phyloP scores from a whole-genome alignment of 2,888 invertebrate genomes.

The Eristalinus sepulchralis region DNA sequence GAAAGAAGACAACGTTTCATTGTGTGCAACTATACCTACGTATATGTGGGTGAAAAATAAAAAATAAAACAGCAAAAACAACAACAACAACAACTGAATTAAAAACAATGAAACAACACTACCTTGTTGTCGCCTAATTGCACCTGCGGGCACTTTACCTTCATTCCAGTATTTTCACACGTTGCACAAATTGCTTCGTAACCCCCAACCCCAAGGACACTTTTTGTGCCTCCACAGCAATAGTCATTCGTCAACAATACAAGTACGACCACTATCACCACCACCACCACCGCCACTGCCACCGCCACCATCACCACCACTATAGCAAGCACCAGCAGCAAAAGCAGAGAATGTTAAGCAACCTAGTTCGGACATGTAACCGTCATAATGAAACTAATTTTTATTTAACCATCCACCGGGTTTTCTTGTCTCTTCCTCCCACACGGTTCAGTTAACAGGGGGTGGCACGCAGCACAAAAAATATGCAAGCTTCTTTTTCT shows the following conservation, averaged over 20 bases:
- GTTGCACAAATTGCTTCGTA: conserved; percentile 39
- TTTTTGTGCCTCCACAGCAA: conserved; percentile 26
- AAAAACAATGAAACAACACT: conserved; percentile 36
- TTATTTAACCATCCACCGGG: conserved; percentile 29
- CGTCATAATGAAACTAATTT: conserved; percentile 55
- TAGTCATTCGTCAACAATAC: conserved; percentile 25
- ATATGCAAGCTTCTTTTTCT: neutral
- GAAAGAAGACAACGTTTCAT: neutral
- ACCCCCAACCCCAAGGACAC: conserved; percentile 58
- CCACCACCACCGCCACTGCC: neutral
- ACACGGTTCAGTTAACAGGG: neutral
- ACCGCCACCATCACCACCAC: neutral
- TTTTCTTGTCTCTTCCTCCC: neutral
- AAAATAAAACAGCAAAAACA: neutral
- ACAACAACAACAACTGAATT: conserved; percentile 30
- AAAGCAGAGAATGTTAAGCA: conserved; percentile 4
- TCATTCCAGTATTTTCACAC: conserved; percentile 46
- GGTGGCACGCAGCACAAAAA: neutral
- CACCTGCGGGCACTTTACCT: conserved; percentile 62
- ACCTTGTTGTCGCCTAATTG: conserved; percentile 53
- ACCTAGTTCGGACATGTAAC: conserved; percentile 35
- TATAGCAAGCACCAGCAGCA: neutral
- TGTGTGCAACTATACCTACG: neutral
- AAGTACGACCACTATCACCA: conserved; percentile 6
- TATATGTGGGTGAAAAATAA: neutral